Evolutionary conservation across 2,113 vertebrate genomes (phyloP).

Genomic region (western clawed frog (Xenopus tropicalis)): UCB_Xtro_10.0 CM004447.2:37201001-37201500

Average conservation of each 20-base stretch:
- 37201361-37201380: constrained; percentile 21
- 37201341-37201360: constrained; percentile 32
- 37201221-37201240: neutral
- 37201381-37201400: constrained; percentile 43
- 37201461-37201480: constrained; percentile 17
- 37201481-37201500: constrained; percentile 16
- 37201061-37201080: too few species aligned
- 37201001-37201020: too few species aligned
- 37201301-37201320: constrained; percentile 34
- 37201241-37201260: constrained; percentile 8
- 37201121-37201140: too few species aligned
- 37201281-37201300: constrained; percentile 21
- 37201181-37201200: neutral
- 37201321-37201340: constrained; percentile 27
- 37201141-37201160: too few species aligned
- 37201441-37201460: constrained; percentile 34
- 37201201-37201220: neutral
- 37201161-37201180: constrained; percentile 5
- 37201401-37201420: constrained; percentile 38
- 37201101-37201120: too few species aligned
- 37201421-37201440: constrained; percentile 35
- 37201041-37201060: too few species aligned
- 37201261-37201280: constrained; percentile 34
- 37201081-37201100: too few species aligned
- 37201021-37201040: too few species aligned